Conservation (phyloP, 1,140 invertebrate genomes). For the Drosophila obscura region DNA sequence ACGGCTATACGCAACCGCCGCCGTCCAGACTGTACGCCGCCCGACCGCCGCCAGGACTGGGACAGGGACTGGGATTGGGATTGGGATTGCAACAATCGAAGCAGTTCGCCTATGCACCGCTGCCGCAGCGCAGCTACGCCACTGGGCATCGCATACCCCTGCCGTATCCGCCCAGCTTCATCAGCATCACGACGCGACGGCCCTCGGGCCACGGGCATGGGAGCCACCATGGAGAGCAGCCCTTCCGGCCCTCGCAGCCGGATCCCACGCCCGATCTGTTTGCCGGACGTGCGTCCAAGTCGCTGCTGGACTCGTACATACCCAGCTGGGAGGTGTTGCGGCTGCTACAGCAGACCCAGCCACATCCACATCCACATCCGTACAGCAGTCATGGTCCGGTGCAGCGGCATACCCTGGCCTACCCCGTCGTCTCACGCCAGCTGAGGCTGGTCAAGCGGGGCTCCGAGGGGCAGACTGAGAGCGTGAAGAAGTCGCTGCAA, state of each 20-base stretch:
- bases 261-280: conserved; percentile 71
- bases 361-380: conserved; percentile 2
- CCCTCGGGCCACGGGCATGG: conserved; percentile 14
- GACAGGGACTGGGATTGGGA: background rate
- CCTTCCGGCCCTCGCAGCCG: conserved; percentile 61
- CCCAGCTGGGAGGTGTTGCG: conserved; percentile 77
- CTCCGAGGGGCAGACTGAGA: conserved; percentile 22
- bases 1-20: conserved; percentile 35
- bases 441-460: conserved; percentile 59
- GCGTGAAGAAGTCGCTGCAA: conserved; percentile 51
- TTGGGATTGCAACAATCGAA: conserved; percentile 61
- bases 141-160: conserved; percentile 51
- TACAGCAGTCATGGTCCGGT: background rate
- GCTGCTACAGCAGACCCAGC: conserved; percentile 40
- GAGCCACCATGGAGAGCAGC: conserved; percentile 17
- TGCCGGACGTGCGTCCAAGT: conserved; percentile 62
- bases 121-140: conserved; percentile 55
- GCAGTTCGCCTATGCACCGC: conserved; percentile 58
- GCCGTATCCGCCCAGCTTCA: conserved; percentile 77
- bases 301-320: conserved; percentile 76
- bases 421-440: conserved; percentile 43
- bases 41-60: conserved; percentile 1
- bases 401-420: conserved; percentile 64
- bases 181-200: conserved; percentile 68
- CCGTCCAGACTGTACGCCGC: conserved; percentile 18